Percentiles rank a stretch among this genome's conserved stretches.
phyloP scores from a whole-genome alignment of 2,888 invertebrate genomes.

The Andrena marginata region DNA sequence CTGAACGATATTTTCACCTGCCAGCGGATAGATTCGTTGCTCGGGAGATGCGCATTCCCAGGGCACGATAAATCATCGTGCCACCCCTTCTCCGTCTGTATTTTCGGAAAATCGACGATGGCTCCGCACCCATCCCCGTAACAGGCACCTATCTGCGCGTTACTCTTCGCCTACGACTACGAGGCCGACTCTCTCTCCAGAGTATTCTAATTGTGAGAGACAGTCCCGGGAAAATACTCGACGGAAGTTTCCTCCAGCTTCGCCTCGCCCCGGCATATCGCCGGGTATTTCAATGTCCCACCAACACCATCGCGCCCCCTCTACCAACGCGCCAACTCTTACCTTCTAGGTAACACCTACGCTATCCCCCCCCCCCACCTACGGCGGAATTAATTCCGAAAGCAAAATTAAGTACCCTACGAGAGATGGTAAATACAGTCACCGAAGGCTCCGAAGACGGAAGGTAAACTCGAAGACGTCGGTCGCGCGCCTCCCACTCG shows the following conservation, averaged over 20 bases:
- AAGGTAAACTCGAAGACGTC: conserved; percentile 64
- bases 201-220: conserved; percentile 84
- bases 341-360: conserved; percentile 73
- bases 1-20: conserved; percentile 24
- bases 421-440: conserved; percentile 79
- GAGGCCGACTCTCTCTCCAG: conserved; percentile 74
- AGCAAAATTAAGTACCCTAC: conserved; percentile 82
- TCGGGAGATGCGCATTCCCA: conserved; percentile 39
- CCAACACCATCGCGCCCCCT: conserved; percentile 68
- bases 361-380: conserved; percentile 42
- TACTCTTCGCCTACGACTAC: conserved; percentile 72
- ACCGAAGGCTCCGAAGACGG: conserved; percentile 57
- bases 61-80: conserved; percentile 62
- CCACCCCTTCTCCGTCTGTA: conserved; percentile 47
- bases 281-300: conserved; percentile 80
- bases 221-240: conserved; percentile 82
- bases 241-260: conserved; percentile 78
- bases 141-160: conserved; percentile 73
- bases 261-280: conserved; percentile 67
- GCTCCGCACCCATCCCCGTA: conserved; percentile 46
- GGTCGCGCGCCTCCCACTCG: conserved; percentile 46
- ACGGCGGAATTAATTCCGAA: conserved; percentile 80
- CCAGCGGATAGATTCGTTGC: conserved; percentile 29
- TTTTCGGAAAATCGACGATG: conserved; percentile 69
- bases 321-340: conserved; percentile 62